Evolutionary conservation across 2,888 invertebrate genomes (phyloP).

Genomic region (Tuta absoluta): DNA sequence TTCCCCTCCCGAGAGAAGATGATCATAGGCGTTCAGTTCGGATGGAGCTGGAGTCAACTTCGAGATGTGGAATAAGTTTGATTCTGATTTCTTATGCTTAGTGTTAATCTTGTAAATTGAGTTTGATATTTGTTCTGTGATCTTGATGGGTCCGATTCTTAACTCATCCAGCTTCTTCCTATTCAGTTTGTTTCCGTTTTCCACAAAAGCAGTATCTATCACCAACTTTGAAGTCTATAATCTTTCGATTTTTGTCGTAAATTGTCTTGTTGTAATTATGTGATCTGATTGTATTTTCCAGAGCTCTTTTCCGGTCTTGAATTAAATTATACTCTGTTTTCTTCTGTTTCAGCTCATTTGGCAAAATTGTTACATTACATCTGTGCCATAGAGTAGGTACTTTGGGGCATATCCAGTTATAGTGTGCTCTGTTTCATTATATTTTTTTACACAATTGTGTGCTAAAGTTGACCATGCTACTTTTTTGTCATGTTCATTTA

Average conservation of each 20-base stretch:
- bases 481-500: constrained; percentile 32
- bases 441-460: constrained; percentile 31
- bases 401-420: constrained; percentile 42
- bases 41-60: constrained; percentile 31
- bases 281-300: constrained; percentile 40
- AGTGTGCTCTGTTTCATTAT: constrained; percentile 42
- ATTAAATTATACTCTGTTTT: constrained; percentile 31
- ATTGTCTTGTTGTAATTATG: constrained; percentile 40
- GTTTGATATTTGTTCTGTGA: constrained; percentile 40
- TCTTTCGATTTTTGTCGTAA: constrained; percentile 35
- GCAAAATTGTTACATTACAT: constrained; percentile 34
- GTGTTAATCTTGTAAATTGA: constrained; percentile 43
- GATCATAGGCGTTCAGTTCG: too few species aligned
- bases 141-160: constrained; percentile 32
- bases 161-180: background rate
- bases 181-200: constrained; percentile 40
- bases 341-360: constrained; percentile 35
- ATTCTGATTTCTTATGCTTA: constrained; percentile 40
- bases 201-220: constrained; percentile 39
- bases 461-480: constrained; percentile 29
- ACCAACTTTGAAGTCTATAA: constrained; percentile 35
- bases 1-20: too few species aligned
- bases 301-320: constrained; percentile 37
- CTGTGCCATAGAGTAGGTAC: constrained; percentile 40
- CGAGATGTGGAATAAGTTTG: constrained; percentile 40